phyloP scores from a whole-genome alignment of 2,797 vertebrate genomes.

The Microchirus variegatus region DNA sequence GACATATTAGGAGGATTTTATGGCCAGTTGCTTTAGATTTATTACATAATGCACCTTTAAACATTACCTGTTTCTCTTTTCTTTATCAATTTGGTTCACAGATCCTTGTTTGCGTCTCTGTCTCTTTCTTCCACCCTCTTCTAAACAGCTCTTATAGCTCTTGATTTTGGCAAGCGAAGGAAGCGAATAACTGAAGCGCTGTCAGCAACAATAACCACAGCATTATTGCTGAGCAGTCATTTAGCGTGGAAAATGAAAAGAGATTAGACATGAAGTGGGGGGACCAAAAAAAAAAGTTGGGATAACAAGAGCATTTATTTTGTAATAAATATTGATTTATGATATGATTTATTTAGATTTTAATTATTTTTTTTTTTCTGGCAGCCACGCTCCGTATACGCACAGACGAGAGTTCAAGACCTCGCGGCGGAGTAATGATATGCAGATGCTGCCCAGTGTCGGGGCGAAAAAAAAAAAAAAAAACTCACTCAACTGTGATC shows the following conservation, averaged over 20 bases:
- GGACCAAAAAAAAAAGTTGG: conserved; percentile 5
- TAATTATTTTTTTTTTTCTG: no score
- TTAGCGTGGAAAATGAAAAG: conserved; percentile 51
- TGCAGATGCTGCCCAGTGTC: conserved; percentile 49
- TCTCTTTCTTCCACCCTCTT: conserved; percentile 3
- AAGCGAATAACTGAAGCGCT: conserved; percentile 42
- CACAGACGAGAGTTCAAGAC: conserved; percentile 37
- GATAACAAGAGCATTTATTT: conserved; percentile 13
- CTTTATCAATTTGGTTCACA: conserved; percentile 39
- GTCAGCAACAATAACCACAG: conserved; percentile 57
- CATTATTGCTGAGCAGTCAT: conserved; percentile 67
- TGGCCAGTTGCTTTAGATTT: no score
- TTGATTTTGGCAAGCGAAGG: conserved; percentile 50
- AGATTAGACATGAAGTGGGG: no score
- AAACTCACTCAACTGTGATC: conserved; percentile 53
- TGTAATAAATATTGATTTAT: conserved; percentile 13
- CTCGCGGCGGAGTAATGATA: conserved; percentile 39
- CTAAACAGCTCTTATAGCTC: conserved; percentile 40
- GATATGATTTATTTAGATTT: no score
- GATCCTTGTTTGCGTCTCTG: conserved; percentile 27
- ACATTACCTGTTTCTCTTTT: conserved; percentile 8
- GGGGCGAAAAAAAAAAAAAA: no score
- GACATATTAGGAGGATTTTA: no score
- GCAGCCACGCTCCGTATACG: not conserved
- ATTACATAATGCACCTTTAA: no score